Conservation (phyloP, 2,888 invertebrate genomes). For the Cepaea hortensis region DNA sequence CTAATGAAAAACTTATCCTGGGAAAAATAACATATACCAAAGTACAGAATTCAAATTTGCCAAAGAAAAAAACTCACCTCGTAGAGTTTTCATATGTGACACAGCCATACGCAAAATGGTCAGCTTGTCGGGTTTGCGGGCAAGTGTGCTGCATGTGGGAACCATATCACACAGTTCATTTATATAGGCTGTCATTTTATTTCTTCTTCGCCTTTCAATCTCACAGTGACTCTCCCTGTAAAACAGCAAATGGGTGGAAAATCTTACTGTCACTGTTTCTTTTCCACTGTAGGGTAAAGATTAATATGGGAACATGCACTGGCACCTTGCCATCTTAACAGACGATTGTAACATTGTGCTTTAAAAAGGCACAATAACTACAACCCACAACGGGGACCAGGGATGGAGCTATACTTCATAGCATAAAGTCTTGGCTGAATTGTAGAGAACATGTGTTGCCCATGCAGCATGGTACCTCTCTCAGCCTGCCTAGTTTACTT, state of each 20-base stretch:
- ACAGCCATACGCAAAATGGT: slow-evolving; percentile 99
- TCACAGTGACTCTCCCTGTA: slow-evolving; percentile 97
- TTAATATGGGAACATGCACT: not conserved
- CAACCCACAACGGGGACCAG: no score
- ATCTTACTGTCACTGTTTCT: no score
- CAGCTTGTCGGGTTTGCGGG: slow-evolving; percentile 98
- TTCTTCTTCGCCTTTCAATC: slow-evolving; percentile 96
- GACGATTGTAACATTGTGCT: no score
- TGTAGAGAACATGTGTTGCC: no score
- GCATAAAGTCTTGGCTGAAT: no score
- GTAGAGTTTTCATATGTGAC: slow-evolving; percentile 97
- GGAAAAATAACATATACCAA: not conserved
- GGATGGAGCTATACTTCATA: no score
- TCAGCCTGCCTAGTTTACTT: no score
- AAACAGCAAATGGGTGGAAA: not conserved
- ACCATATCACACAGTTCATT: slow-evolving; percentile 99
- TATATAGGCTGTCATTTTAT: slow-evolving; percentile 99
- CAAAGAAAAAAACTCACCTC: slow-evolving; percentile 81
- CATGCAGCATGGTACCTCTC: no score
- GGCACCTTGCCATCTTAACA: no score
- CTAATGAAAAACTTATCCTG: no score
- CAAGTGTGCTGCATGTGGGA: slow-evolving; percentile 97
- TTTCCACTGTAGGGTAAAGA: no score
- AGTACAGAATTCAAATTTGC: not conserved
- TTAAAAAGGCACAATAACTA: no score